These are phyloP conservation scores for Carcharodon carcharias DNA, from an alignment of 2,797 vertebrate genomes.

Conservation along the genomic window DNA sequence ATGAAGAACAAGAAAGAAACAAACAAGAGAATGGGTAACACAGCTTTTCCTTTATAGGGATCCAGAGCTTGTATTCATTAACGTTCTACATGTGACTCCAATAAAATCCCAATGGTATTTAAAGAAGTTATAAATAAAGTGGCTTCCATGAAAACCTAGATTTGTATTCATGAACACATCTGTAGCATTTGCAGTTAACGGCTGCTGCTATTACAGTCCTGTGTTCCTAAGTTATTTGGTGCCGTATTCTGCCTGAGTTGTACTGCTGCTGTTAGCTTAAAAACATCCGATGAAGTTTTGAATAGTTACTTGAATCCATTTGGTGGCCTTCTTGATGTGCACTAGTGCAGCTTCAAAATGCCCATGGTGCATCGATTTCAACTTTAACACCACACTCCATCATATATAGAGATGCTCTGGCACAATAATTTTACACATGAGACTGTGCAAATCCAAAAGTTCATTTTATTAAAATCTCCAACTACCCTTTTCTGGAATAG, in stretches of 20 bases:
- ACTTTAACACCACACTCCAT: background rate
- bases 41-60: background rate
- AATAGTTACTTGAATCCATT: background rate
- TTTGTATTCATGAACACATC: background rate
- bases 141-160: background rate
- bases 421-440: no score
- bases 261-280: background rate
- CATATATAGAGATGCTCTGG: background rate
- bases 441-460: background rate
- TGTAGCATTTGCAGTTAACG: background rate
- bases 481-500: background rate
- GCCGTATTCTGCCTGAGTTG: background rate
- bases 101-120: background rate
- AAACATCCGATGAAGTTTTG: no score
- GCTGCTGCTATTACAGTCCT: background rate
- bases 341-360: background rate
- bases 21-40: background rate
- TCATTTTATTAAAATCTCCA: background rate
- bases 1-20: background rate
- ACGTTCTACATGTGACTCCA: background rate
- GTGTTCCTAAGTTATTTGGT: background rate
- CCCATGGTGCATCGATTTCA: background rate
- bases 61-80: background rate
- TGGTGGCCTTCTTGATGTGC: background rate
- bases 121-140: constrained; percentile 20